A percentile compares a stretch with the other conserved stretches of the same genome.
These are phyloP conservation scores for Threskiornis aethiopicus DNA, from an alignment of 2,797 vertebrate genomes.

Conservation along the genomic window DNA sequence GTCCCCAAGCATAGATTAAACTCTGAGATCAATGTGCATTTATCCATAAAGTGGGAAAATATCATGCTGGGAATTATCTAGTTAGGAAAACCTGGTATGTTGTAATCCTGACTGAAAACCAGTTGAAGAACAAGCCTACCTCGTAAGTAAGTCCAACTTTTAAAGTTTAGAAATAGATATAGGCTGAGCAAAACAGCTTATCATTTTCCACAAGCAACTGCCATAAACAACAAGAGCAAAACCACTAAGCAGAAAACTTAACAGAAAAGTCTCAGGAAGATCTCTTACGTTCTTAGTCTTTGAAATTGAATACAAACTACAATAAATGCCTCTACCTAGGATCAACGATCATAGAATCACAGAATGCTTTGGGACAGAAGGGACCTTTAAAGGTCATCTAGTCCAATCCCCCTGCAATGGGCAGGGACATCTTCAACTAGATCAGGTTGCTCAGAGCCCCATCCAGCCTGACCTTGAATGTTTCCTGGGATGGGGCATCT, in stretches of 20 bases:
- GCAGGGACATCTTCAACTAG: too few species aligned
- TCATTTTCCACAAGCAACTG: neutral
- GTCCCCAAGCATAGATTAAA: neutral
- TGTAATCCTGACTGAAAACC: neutral
- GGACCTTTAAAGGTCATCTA: too few species aligned
- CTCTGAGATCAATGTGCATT: neutral
- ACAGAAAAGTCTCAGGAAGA: neutral
- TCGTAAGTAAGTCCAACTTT: neutral
- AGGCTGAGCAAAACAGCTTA: neutral
- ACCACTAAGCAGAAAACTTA: neutral
- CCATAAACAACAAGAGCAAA: neutral
- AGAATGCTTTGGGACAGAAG: too few species aligned
- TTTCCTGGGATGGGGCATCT: too few species aligned
- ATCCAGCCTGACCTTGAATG: too few species aligned
- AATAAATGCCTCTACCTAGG: neutral
- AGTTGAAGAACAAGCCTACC: neutral
- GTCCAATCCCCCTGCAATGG: too few species aligned
- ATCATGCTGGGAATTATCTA: neutral
- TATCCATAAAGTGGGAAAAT: neutral
- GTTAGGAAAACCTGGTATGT: neutral
- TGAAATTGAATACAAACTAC: neutral
- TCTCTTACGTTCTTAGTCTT: neutral
- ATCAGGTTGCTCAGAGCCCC: too few species aligned
- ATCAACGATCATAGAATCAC: neutral
- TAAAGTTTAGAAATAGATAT: neutral